These are phyloP conservation scores for Calameuta pallipes DNA, from an alignment of 2,888 invertebrate genomes.

Conservation along the genomic window DNA sequence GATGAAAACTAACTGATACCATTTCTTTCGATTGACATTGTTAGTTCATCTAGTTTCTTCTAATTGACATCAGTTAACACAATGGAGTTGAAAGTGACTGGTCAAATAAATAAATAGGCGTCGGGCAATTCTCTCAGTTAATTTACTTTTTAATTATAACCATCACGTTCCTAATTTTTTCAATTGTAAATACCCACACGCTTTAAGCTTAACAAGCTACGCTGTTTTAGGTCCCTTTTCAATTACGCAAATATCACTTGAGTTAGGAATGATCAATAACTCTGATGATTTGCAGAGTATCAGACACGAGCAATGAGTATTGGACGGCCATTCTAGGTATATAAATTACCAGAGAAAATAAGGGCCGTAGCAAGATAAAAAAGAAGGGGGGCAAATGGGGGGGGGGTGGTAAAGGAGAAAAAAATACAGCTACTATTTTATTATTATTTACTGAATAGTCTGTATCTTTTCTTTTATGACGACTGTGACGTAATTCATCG, in stretches of 20 bases:
- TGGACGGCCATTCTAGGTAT: background rate
- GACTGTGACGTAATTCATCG: background rate
- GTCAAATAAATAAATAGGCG: background rate
- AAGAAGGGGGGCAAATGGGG: too few species aligned
- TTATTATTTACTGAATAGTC: background rate
- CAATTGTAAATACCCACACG: background rate
- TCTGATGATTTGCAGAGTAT: background rate
- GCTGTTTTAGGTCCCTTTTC: background rate
- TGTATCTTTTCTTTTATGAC: background rate
- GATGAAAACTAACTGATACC: constrained; percentile 5
- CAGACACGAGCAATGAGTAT: background rate
- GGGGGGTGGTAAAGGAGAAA: background rate
- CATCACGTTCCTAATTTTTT: background rate
- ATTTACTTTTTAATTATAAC: background rate
- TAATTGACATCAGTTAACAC: background rate
- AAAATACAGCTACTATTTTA: background rate
- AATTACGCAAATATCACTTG: background rate
- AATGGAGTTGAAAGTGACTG: background rate
- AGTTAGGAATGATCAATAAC: background rate
- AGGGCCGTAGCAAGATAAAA: background rate
- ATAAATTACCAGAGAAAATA: background rate
- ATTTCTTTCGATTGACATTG: constrained; percentile 9
- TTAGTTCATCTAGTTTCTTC: background rate
- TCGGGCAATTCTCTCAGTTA: background rate
- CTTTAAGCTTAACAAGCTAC: background rate